Base-by-base conservation (phyloP, 2,113 vertebrate species). In the Boulengeromyrus knoepffleri region DNA sequence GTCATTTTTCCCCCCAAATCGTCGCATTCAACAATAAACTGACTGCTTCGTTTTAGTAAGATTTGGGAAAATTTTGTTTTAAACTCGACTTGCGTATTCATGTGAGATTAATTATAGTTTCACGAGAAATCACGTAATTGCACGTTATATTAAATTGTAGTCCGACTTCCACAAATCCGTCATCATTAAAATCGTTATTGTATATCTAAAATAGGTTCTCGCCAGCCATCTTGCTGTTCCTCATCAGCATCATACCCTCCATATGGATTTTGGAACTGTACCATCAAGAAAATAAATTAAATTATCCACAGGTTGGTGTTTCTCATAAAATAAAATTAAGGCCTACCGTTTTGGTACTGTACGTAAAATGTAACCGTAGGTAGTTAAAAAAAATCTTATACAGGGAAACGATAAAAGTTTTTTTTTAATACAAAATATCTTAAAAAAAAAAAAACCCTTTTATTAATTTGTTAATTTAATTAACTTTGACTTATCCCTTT, bases 251-350 rank as follows among this genome's bases (percentile, higher is more conserved):
- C 70, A 96, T 99, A 91, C 98, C 98, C 53, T 97, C 97, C 86
- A 95, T 99, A 87, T 99, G 98, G 98, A 95, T 99, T 93, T 95
- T 99, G 92, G 98, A 99, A 95, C 94, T 98, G 83, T 95, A 98
- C 88, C 94, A 96, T 90, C 93, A 93, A 70, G 50, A 92, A 50
- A 83, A 93, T 89, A 94, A 93, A 87, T 15, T 2, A 53, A 92
- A 1, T 0, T 42, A 90, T 1, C 19, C 0, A 7, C 15, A 93
- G 95, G 96, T 96, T 91, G 3, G 45, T 9, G 17, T 62, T 62
- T 42, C 19, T 84, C 49, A 46, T 50, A 7, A 83, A 15, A 84
- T 47, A 47, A 45, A 85, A 85, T 45, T 0, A 85, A 85, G 50
- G 27, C 50, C 24, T 6, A 56, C 5, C n/a, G 12, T 27, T 42